Percentiles rank a stretch among this genome's conserved stretches.
phyloP scores from a whole-genome alignment of 1,140 invertebrate genomes.

The Solenopsis invicta region DNA sequence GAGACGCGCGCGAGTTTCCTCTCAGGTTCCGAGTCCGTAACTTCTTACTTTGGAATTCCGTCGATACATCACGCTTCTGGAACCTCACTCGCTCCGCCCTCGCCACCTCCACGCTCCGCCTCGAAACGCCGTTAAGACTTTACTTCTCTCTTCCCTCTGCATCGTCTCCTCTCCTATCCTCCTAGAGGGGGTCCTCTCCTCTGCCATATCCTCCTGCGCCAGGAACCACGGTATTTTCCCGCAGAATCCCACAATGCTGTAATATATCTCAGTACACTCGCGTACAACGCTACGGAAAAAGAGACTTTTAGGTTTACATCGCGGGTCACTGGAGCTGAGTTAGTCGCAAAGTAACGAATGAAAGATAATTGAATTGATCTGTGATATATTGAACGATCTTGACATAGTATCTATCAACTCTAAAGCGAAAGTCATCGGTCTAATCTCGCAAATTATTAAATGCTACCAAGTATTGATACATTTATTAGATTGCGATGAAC shows the following conservation, averaged over 20 bases:
- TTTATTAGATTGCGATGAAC: not conserved
- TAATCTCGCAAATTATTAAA: not conserved
- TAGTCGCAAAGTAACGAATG: not conserved
- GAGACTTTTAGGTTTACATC: not conserved
- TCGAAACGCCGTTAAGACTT: conserved; percentile 77
- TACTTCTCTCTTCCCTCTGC: conserved; percentile 65
- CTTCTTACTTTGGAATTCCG: conserved; percentile 84
- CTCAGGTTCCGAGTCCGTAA: conserved; percentile 75
- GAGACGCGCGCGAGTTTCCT: conserved; percentile 73
- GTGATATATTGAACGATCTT: not conserved
- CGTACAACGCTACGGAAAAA: not conserved
- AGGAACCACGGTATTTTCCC: conserved; percentile 40
- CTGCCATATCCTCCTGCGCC: conserved; percentile 56
- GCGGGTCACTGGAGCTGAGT: not conserved
- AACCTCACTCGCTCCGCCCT: conserved; percentile 82
- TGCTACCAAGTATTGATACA: not conserved
- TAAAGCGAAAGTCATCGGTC: not conserved
- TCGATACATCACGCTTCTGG: conserved; percentile 85
- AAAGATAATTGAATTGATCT: not conserved
- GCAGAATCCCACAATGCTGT: conserved; percentile 3
- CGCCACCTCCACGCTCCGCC: conserved; percentile 84
- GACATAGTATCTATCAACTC: not conserved
- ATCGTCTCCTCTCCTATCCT: conserved; percentile 75
- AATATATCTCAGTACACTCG: conserved; percentile 39
- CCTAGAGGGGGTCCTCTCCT: conserved; percentile 24